Conservation (phyloP, 2,113 vertebrate species). For the Corydoras sp. region DNA sequence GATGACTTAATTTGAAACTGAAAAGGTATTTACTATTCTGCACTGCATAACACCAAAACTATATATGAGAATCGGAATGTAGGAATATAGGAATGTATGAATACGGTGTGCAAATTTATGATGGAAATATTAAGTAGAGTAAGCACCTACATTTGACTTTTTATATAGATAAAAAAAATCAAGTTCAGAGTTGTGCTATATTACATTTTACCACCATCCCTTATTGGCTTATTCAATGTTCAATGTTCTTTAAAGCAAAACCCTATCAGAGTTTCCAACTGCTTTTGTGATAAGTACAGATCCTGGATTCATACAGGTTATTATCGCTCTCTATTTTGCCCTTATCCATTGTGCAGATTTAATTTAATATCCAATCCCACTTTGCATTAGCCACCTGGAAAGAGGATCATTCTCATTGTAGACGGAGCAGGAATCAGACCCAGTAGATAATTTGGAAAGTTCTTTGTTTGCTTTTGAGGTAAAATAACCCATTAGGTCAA, state of each 20-base stretch:
- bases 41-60: too few relatives aligned
- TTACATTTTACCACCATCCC: too few relatives aligned
- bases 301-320: conserved; percentile 11
- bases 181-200: too few relatives aligned
- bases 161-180: too few relatives aligned
- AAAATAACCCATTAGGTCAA: conserved; percentile 14
- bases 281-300: not conserved
- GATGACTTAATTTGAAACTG: too few relatives aligned
- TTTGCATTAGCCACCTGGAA: conserved; percentile 22
- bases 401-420: not conserved
- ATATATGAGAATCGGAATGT: too few relatives aligned
- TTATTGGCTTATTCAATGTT: not conserved
- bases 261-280: conserved; percentile 1
- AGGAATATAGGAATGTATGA: too few relatives aligned
- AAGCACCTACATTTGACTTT: too few relatives aligned
- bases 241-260: not conserved
- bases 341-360: conserved; percentile 12
- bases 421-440: conserved; percentile 24
- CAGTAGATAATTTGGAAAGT: not conserved
- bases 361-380: conserved; percentile 23
- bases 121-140: too few relatives aligned
- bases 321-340: conserved; percentile 3
- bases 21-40: too few relatives aligned
- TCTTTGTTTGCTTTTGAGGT: conserved; percentile 29
- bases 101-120: too few relatives aligned